A percentile compares a stretch with the other conserved stretches of the same genome.
These are phyloP conservation scores for Apostichopus japonicus DNA, from an alignment of 35 echinoderm and acorn worm species.

Conservation along the genomic window DNA sequence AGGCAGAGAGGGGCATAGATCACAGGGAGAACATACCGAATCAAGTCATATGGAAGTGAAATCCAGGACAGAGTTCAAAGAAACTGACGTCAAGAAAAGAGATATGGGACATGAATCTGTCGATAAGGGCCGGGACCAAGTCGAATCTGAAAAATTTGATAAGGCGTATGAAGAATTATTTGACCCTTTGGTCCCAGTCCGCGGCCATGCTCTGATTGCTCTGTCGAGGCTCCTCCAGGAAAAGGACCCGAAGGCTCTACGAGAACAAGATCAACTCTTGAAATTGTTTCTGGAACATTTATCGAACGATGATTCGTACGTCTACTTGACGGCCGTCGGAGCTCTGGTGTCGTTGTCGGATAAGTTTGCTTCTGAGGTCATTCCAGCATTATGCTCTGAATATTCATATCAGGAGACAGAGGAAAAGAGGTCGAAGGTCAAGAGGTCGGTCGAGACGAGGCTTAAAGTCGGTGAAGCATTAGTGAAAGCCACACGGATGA, in stretches of 20 bases:
- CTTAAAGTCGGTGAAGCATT: conserved; percentile 93
- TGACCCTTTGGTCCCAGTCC: conserved; percentile 83
- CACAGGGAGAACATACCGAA: background rate
- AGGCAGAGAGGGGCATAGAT: background rate
- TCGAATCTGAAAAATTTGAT: conserved; percentile 73
- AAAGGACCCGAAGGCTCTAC: conserved; percentile 75
- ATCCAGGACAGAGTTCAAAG: background rate
- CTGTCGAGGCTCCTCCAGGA: conserved; percentile 67
- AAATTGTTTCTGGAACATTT: conserved; percentile 85
- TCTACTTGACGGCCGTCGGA: conserved; percentile 86
- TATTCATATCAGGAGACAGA: conserved; percentile 38
- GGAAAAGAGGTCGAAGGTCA: conserved; percentile 47
- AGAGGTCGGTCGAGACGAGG: conserved; percentile 66
- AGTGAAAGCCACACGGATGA: conserved; percentile 73
- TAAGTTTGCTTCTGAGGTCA: conserved; percentile 69
- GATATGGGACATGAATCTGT: background rate
- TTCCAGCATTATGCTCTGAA: conserved; percentile 72
- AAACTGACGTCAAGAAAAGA: background rate
- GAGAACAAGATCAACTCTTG: conserved; percentile 73
- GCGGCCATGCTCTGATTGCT: conserved; percentile 82
- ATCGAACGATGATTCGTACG: conserved; percentile 84
- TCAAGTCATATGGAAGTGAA: background rate
- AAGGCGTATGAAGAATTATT: conserved; percentile 81
- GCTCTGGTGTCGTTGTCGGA: conserved; percentile 79
- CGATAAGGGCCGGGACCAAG: background rate